phyloP scores from a whole-genome alignment of 1,140 invertebrate species.

The Scaptomyza hsui region DNA sequence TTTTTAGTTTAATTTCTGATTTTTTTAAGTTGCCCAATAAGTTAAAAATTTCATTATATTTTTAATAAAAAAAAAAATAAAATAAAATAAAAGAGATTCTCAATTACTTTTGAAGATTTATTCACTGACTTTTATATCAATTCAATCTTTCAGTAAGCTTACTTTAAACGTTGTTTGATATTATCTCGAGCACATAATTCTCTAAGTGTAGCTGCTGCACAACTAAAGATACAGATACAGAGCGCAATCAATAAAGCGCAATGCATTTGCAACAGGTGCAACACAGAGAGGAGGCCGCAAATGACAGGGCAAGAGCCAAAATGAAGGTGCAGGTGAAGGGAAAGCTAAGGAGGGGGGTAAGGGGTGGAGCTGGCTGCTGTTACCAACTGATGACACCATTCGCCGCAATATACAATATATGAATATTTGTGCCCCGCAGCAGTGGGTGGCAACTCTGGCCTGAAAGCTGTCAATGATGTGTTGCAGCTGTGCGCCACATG shows the following conservation, averaged over 20 bases:
- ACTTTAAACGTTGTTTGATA: too few relatives aligned
- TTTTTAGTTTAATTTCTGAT: too few relatives aligned
- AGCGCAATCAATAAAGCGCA: conserved; percentile 75
- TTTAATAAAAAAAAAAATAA: too few relatives aligned
- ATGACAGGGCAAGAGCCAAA: conserved; percentile 65
- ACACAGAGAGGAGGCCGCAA: conserved; percentile 28
- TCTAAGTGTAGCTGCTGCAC: not conserved
- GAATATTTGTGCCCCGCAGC: conserved; percentile 49
- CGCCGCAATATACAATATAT: conserved; percentile 2
- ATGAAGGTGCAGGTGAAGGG: conserved; percentile 54
- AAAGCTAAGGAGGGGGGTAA: not conserved
- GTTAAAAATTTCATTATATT: too few relatives aligned
- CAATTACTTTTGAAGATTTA: too few relatives aligned
- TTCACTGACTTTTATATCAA: too few relatives aligned
- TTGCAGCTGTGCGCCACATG: conserved; percentile 80
- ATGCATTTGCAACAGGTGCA: conserved; percentile 75
- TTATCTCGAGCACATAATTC: not conserved
- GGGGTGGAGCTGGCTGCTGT: not conserved
- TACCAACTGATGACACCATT: conserved; percentile 69
- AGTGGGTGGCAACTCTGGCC: conserved; percentile 69
- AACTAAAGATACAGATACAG: conserved; percentile 26
- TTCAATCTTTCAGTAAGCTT: too few relatives aligned
- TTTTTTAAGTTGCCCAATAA: too few relatives aligned
- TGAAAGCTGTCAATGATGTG: conserved; percentile 62
- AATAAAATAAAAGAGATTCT: too few relatives aligned